These are phyloP conservation scores for Mycteria americana DNA, from an alignment of 2,797 vertebrate species.

Conservation along the genomic window DNA sequence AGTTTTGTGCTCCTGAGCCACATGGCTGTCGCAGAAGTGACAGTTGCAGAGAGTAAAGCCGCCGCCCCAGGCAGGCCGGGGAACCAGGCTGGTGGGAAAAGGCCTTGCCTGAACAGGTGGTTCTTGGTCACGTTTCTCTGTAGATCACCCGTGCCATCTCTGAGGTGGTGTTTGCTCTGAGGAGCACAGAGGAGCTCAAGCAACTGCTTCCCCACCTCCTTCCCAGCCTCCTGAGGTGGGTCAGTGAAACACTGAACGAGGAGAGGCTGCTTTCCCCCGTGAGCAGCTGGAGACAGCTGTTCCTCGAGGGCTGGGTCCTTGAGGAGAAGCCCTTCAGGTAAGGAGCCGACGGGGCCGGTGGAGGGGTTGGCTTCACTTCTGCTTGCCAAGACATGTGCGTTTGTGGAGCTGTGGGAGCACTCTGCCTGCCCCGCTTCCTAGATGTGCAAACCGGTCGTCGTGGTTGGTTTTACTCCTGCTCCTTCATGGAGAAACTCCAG, in stretches of 20 bases:
- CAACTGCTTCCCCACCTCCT: neutral
- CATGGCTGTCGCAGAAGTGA: neutral
- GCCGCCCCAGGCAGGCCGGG: no score
- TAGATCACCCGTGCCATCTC: neutral
- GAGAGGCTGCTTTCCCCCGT: neutral
- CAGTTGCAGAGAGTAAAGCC: neutral
- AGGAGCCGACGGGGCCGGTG: neutral
- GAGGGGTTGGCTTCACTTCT: neutral
- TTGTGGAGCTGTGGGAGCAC: neutral
- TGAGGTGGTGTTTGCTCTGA: neutral
- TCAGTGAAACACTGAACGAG: neutral
- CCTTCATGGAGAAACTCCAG: neutral
- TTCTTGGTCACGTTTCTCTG: neutral
- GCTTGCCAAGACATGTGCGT: no score
- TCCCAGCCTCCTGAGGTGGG: neutral
- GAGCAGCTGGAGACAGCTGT: neutral
- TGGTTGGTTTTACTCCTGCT: neutral
- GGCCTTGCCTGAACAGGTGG: neutral
- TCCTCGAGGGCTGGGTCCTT: no score
- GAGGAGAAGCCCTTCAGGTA: neutral
- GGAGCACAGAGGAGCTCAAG: neutral
- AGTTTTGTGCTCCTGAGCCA: neutral
- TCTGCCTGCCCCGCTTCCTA: neutral
- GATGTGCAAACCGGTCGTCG: neutral
- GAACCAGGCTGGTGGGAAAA: neutral